Percentiles rank a stretch among this genome's conserved stretches.
Conservation (phyloP, 2,113 vertebrate species). For the Stomatorhinus ivindoensis region DNA sequence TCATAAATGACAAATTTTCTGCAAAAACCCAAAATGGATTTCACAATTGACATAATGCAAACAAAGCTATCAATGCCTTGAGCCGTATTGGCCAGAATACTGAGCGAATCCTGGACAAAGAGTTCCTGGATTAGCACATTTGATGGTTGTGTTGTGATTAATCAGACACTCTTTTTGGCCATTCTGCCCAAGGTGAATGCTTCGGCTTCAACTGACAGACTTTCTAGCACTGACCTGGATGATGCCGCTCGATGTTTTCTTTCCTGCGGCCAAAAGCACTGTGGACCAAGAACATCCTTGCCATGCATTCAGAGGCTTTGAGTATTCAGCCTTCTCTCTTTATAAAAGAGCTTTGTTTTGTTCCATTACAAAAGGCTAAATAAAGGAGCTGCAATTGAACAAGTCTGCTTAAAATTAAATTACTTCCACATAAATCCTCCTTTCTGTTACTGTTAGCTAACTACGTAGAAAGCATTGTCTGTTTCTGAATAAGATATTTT, state of each 20-base stretch:
- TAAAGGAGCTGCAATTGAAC: constrained; percentile 66
- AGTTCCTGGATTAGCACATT: neutral
- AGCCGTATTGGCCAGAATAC: neutral
- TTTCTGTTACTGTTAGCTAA: constrained; percentile 92
- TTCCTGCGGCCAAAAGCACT: neutral
- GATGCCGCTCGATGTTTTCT: neutral
- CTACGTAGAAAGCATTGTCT: constrained; percentile 80
- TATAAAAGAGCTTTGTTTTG: constrained; percentile 61
- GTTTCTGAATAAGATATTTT: constrained; percentile 74
- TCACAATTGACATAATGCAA: neutral
- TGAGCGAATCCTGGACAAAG: neutral
- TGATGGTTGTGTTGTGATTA: neutral
- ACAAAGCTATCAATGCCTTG: neutral
- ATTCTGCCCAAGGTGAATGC: neutral
- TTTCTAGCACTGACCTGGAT: neutral
- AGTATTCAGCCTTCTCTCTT: constrained; percentile 66
- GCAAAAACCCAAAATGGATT: neutral
- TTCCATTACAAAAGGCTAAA: constrained; percentile 61
- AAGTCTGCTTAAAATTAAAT: constrained; percentile 81
- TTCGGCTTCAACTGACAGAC: neutral
- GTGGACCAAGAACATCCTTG: constrained; percentile 54
- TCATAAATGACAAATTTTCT: neutral
- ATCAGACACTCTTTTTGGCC: neutral
- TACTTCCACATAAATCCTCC: constrained; percentile 82
- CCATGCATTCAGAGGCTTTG: constrained; percentile 53